Evolutionary conservation across 1,140 invertebrate genomes (phyloP).

Genomic region (Solenopsis invicta): DNA sequence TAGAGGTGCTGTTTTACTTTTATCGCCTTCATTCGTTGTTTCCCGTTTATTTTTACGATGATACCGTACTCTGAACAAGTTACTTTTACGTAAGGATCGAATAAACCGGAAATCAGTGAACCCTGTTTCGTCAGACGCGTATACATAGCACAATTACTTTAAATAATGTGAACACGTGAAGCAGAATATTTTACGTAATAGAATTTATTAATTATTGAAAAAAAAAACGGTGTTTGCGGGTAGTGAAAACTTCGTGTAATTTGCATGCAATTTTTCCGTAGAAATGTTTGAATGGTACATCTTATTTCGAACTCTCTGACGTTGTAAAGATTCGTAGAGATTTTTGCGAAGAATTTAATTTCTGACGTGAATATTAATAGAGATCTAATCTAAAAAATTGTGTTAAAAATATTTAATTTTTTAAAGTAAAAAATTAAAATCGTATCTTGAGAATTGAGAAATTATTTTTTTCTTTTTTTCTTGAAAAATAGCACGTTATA

Average conservation of each 20-base stretch:
- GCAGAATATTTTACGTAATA: background rate
- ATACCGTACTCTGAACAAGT: background rate
- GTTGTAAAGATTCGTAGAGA: background rate
- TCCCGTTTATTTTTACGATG: slow-evolving; percentile 34
- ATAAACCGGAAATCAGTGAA: background rate
- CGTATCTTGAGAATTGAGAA: background rate
- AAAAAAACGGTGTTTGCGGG: slow-evolving; percentile 17
- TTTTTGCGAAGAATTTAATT: background rate
- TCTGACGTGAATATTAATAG: background rate
- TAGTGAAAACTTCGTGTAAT: slow-evolving; percentile 22
- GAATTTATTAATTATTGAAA: background rate
- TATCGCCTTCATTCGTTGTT: slow-evolving; percentile 54
- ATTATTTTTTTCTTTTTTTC: background rate
- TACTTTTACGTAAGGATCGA: background rate
- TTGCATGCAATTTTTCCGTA: slow-evolving; percentile 35
- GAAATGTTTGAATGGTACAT: slow-evolving; percentile 1
- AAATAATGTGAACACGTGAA: background rate
- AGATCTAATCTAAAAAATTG: background rate
- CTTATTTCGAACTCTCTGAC: background rate
- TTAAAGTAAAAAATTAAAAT: background rate
- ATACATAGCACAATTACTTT: background rate
- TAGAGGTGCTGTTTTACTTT: slow-evolving; percentile 59
- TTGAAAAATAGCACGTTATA: background rate
- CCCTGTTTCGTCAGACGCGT: background rate
- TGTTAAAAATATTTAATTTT: slow-evolving; percentile 12